phyloP scores from a whole-genome alignment of 2,797 vertebrate genomes.

The Hippocampus kuda region DNA sequence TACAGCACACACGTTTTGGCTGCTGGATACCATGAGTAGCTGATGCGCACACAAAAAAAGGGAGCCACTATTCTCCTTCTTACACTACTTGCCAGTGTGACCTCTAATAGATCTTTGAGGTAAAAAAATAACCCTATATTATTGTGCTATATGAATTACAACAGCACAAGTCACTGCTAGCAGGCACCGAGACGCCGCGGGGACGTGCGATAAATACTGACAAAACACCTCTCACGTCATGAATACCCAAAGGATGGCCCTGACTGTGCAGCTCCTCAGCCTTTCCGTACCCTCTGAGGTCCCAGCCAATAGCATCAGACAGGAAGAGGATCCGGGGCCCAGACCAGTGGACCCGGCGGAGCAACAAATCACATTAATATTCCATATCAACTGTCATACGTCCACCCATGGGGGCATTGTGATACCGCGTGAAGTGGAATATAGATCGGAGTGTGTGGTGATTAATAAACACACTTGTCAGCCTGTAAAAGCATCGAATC shows the following conservation, averaged over 20 bases:
- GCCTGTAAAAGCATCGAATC: slow-evolving; percentile 2
- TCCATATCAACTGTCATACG: slow-evolving; percentile 4
- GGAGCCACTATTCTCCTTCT: no score
- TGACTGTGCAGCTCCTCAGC: background rate
- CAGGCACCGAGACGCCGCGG: background rate
- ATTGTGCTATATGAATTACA: background rate
- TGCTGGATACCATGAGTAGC: no score
- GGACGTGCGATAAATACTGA: slow-evolving; percentile 6
- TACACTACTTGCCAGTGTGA: no score
- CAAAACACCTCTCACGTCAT: slow-evolving; percentile 2
- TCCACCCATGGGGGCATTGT: slow-evolving; percentile 5
- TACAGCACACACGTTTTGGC: no score
- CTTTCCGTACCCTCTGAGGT: slow-evolving; percentile 5
- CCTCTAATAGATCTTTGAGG: no score
- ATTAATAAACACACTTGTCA: slow-evolving; percentile 11
- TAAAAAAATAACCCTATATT: background rate
- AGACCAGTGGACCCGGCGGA: slow-evolving; percentile 5
- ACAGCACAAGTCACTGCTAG: background rate
- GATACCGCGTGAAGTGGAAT: slow-evolving; percentile 7
- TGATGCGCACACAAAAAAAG: no score
- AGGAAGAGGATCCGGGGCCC: slow-evolving; percentile 6
- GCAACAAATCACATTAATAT: slow-evolving; percentile 11
- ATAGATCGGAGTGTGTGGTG: slow-evolving; percentile 3
- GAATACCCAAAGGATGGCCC: background rate
- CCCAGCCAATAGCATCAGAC: background rate